Conservation (phyloP, 2,888 invertebrate genomes). For the Chloroclystis v-ata region DNA sequence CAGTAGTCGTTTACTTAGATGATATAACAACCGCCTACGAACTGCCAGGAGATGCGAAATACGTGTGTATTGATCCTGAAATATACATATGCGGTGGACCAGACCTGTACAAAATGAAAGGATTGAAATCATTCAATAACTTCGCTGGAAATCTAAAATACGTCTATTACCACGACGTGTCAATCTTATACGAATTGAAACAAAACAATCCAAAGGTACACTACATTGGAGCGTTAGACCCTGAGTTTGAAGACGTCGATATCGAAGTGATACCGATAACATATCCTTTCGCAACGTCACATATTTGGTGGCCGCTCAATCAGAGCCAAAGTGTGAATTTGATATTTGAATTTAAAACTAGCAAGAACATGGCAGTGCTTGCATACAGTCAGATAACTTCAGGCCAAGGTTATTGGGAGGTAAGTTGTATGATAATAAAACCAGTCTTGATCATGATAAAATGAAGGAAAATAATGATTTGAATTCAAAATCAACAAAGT, state of each 20-base stretch:
- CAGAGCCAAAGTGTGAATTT: constrained; percentile 85
- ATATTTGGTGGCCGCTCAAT: constrained; percentile 92
- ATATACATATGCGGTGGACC: constrained; percentile 95
- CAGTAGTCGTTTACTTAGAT: constrained; percentile 86
- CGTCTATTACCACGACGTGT: constrained; percentile 95
- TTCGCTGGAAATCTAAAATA: constrained; percentile 94
- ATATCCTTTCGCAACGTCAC: constrained; percentile 92
- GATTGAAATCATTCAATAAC: constrained; percentile 88
- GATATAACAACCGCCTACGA: constrained; percentile 83
- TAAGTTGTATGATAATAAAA: constrained; percentile 52
- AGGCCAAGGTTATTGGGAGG: constrained; percentile 92
- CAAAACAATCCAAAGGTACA: constrained; percentile 91
- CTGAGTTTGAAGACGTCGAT: constrained; percentile 89
- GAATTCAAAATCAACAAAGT: constrained; percentile 16
- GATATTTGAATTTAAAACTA: constrained; percentile 92
- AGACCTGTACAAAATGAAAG: constrained; percentile 88
- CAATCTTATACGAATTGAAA: constrained; percentile 92
- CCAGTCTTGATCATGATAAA: constrained; percentile 22
- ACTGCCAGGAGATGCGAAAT: constrained; percentile 81
- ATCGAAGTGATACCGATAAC: constrained; percentile 93
- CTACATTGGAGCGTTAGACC: constrained; percentile 86
- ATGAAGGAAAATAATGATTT: constrained; percentile 25
- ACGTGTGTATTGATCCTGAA: constrained; percentile 94
- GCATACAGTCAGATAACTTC: constrained; percentile 89
- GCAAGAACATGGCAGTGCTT: constrained; percentile 88